phyloP scores from a whole-genome alignment of 2,888 invertebrate species.

The Brassicogethes aeneus region DNA sequence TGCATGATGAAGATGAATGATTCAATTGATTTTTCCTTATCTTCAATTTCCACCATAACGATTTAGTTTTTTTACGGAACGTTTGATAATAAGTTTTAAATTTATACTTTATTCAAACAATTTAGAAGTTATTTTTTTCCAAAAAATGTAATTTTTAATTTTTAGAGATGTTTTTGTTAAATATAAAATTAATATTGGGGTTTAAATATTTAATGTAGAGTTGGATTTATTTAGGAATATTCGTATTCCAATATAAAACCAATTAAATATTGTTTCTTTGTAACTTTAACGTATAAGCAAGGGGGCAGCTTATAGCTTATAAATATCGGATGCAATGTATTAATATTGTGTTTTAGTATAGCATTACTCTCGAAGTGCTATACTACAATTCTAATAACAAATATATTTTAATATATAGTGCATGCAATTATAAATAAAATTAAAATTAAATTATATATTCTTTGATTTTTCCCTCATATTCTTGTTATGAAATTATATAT shows the following conservation, averaged over 20 bases:
- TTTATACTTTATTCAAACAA: too few species aligned
- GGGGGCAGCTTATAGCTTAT: conserved; percentile 40
- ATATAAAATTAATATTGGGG: conserved; percentile 17
- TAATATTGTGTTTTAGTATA: conserved; percentile 9
- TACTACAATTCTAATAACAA: neutral
- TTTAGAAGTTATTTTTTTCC: conserved; percentile 3
- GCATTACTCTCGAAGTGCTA: neutral
- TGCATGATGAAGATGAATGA: conserved; percentile 38
- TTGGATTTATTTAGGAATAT: conserved; percentile 3
- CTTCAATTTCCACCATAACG: conserved; percentile 28
- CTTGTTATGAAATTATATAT: too few species aligned
- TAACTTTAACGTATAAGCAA: conserved; percentile 28
- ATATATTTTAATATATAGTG: neutral
- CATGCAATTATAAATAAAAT: neutral
- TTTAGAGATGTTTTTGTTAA: conserved; percentile 24
- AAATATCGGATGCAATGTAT: conserved; percentile 20
- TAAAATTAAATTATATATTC: neutral
- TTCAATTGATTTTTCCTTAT: conserved; percentile 29
- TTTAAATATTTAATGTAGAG: conserved; percentile 7
- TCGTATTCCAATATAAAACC: conserved; percentile 7
- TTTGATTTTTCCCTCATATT: too few species aligned
- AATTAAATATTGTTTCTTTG: conserved; percentile 5
- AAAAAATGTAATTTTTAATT: conserved; percentile 5
- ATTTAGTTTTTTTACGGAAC: too few species aligned
- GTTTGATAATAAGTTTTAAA: too few species aligned